phyloP scores from a whole-genome alignment of 2,113 vertebrate species.

The Egretta garzetta region DNA sequence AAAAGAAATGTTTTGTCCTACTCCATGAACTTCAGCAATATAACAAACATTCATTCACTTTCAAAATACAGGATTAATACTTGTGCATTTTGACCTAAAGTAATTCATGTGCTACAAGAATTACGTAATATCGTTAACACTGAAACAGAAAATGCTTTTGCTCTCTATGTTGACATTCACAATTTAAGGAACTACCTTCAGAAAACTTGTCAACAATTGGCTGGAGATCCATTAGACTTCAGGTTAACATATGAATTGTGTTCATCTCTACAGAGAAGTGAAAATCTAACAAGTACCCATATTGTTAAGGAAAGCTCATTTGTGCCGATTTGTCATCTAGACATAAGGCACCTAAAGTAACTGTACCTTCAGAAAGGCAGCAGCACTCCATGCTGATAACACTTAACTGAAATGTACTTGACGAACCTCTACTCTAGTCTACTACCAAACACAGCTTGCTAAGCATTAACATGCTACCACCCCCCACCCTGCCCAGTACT shows the following conservation, averaged over 20 bases:
- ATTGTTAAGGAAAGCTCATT: neutral
- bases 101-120: neutral
- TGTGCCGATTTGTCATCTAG: neutral
- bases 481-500: neutral
- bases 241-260: neutral
- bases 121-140: neutral
- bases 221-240: neutral
- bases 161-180: neutral
- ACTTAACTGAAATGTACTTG: neutral
- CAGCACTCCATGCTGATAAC: neutral
- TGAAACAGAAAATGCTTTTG: neutral
- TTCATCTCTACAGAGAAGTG: neutral
- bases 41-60: neutral
- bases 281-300: neutral
- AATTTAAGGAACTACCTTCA: neutral
- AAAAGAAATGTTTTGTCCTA: neutral
- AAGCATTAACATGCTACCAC: neutral
- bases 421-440: neutral
- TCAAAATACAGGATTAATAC: neutral
- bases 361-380: neutral
- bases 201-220: neutral
- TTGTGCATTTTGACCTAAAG: neutral
- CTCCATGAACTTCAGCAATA: neutral
- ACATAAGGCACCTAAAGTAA: neutral
- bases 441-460: neutral